Evolutionary conservation across 2,888 invertebrate species (phyloP), one percentile per base, ranked within the genome.

Genomic region (Apamea anceps): DNA sequence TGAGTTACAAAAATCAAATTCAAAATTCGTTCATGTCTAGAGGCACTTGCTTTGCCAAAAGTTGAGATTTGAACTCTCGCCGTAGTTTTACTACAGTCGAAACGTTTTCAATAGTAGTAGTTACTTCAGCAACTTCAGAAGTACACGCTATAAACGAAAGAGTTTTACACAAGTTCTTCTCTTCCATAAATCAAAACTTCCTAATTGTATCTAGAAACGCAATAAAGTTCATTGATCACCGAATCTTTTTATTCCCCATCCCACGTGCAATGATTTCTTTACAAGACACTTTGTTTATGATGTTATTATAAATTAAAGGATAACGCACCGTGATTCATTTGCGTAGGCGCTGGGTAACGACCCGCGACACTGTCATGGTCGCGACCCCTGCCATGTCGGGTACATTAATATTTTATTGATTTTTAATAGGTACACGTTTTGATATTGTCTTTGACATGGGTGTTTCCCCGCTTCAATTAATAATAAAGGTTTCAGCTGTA

Each of bases 321-420:
- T 91, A 92, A 86, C 86, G 90, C 90, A 87, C 91, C 84, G 88
- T 94, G 94, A 93, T 90, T 94, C 92, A 93, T 90, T 85, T 78
- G 89, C 79, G 94, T 93, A 85, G 92, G 92, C 82, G 88, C 84
- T 91, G 91, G 89, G 79, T 90, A 91, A 90, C 84, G 91, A 90
- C 90, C 89, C 82, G 79, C 63, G 62, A 84, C 82, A 80, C 81
- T 71, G 42, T 84, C 10, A n/a, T 12, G 57, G 72, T 80, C 83
- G 79, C 84, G 84, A 86, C 86, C 84, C 75, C 67, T 67, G 37
- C 72, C 63, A 63, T 68, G 72, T 79, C 63, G 48, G 42, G 15
- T 57, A 54, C 62, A 72, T 77, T 70, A 18, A 70, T 60, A 42
- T 54, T 72, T 54, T 77, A 85, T 62, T 62, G n/a, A 74, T n/a